Conservation (phyloP, 2,797 vertebrate species). For the Syngnathus acus region DNA sequence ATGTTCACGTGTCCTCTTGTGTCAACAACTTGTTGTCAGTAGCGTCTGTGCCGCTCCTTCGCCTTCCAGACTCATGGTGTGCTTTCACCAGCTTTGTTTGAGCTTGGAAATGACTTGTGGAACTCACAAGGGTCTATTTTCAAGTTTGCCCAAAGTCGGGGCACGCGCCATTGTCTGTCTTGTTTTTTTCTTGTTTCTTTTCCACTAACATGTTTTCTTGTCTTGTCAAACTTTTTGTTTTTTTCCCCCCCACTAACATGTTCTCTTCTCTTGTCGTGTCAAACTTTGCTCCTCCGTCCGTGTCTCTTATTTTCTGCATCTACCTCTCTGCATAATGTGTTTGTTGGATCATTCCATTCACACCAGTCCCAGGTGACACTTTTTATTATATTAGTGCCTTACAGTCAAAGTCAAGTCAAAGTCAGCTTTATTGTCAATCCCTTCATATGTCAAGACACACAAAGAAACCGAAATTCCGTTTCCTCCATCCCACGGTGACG, state of each 20-base stretch:
- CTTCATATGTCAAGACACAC: too few relatives aligned
- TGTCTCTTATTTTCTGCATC: slow-evolving; percentile 17
- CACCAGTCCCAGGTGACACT: too few relatives aligned
- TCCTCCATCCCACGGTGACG: too few relatives aligned
- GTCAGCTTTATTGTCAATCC: too few relatives aligned
- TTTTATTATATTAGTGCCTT: too few relatives aligned
- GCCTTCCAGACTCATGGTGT: slow-evolving; percentile 20
- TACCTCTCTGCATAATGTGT: neutral
- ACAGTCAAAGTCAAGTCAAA: too few relatives aligned
- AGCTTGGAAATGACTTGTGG: slow-evolving; percentile 23
- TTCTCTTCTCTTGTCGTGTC: neutral
- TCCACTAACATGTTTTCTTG: slow-evolving; percentile 24
- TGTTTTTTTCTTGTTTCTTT: slow-evolving; percentile 17
- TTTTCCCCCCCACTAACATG: slow-evolving; percentile 21
- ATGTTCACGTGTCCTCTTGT: slow-evolving; percentile 45
- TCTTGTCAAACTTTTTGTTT: too few relatives aligned
- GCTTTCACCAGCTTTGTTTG: slow-evolving; percentile 26
- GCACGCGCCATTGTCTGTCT: slow-evolving; percentile 13
- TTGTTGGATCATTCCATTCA: too few relatives aligned
- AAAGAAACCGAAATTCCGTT: too few relatives aligned
- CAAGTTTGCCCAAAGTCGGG: slow-evolving; percentile 31
- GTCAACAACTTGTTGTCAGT: slow-evolving; percentile 41
- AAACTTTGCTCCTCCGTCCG: neutral
- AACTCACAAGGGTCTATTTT: slow-evolving; percentile 13
- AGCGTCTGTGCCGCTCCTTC: slow-evolving; percentile 33